Evolutionary conservation across 2,888 invertebrate species (phyloP).

Genomic region (Cerceris ruficornis): DNA sequence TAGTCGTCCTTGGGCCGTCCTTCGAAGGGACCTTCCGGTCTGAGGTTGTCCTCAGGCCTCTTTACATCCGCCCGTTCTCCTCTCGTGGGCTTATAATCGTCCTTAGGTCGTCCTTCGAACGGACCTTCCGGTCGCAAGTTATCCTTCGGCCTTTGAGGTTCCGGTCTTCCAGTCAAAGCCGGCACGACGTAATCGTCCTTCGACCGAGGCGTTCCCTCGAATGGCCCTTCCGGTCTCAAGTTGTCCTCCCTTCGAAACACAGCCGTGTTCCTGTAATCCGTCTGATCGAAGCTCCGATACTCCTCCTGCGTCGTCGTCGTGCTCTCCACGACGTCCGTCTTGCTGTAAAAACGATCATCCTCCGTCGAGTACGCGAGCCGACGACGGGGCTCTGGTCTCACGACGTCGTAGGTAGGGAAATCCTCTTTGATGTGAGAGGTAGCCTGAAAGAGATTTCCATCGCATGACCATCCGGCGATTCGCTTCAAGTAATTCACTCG

Average conservation of each 20-base stretch:
- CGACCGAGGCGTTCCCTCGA: constrained; percentile 79
- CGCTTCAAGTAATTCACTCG: too few relatives aligned
- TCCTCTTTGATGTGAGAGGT: constrained; percentile 79
- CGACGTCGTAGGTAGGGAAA: constrained; percentile 74
- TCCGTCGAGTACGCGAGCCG: constrained; percentile 89
- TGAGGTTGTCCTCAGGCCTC: constrained; percentile 83
- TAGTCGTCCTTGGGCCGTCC: constrained; percentile 72
- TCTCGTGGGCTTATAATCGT: constrained; percentile 67
- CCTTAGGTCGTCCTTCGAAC: constrained; percentile 67
- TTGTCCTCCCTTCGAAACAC: constrained; percentile 81
- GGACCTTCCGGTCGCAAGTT: constrained; percentile 81
- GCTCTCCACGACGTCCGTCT: constrained; percentile 83
- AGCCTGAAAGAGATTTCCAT: constrained; percentile 67
- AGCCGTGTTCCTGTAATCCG: constrained; percentile 81
- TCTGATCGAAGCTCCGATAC: constrained; percentile 85
- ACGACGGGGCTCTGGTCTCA: constrained; percentile 81
- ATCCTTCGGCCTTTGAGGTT: constrained; percentile 75
- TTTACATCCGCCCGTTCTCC: constrained; percentile 82
- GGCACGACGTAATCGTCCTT: constrained; percentile 81
- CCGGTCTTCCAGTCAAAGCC: constrained; percentile 82
- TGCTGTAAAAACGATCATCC: constrained; percentile 81
- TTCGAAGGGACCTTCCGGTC: constrained; percentile 85
- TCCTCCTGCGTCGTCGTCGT: constrained; percentile 88
- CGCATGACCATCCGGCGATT: background rate
- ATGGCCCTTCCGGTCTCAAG: constrained; percentile 84